Evolutionary conservation across 2,888 invertebrate genomes (phyloP).

Genomic region (Metopia argyrocephala): DNA sequence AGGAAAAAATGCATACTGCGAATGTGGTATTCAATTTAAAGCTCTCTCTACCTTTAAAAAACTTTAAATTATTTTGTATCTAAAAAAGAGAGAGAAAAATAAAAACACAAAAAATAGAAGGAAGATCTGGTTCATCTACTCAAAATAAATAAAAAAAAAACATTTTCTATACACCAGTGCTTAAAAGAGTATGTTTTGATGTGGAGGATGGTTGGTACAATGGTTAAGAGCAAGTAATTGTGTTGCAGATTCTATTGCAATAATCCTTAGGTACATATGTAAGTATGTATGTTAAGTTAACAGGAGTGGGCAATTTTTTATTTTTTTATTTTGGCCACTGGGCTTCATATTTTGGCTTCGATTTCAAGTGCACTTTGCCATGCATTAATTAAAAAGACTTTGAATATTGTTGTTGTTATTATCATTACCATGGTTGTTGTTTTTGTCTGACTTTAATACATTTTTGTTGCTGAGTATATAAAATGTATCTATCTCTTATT

Average conservation of each 20-base stretch:
- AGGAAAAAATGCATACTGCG: background rate
- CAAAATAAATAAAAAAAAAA: no score
- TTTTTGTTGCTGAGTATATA: conserved; percentile 27
- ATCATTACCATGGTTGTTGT: conserved; percentile 8
- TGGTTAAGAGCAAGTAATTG: background rate
- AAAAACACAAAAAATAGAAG: no score
- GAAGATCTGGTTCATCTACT: no score
- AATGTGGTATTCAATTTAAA: background rate
- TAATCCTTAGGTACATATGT: conserved; percentile 27
- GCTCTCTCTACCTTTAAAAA: background rate
- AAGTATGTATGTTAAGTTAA: background rate
- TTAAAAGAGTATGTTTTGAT: no score
- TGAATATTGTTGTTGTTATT: background rate
- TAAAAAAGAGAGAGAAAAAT: no score
- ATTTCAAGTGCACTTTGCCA: conserved; percentile 64
- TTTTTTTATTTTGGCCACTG: conserved; percentile 55
- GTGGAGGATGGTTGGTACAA: no score
- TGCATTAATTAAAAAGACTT: conserved; percentile 62
- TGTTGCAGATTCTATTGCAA: conserved; percentile 33
- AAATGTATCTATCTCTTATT: conserved; percentile 29
- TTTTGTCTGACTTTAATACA: conserved; percentile 51
- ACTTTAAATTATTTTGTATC: background rate
- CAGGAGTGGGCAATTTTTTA: conserved; percentile 28
- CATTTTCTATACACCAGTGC: no score
- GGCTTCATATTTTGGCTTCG: conserved; percentile 58